These are phyloP conservation scores for Florisuga fusca DNA, from an alignment of 2,797 vertebrate genomes.

Conservation along the genomic window DNA sequence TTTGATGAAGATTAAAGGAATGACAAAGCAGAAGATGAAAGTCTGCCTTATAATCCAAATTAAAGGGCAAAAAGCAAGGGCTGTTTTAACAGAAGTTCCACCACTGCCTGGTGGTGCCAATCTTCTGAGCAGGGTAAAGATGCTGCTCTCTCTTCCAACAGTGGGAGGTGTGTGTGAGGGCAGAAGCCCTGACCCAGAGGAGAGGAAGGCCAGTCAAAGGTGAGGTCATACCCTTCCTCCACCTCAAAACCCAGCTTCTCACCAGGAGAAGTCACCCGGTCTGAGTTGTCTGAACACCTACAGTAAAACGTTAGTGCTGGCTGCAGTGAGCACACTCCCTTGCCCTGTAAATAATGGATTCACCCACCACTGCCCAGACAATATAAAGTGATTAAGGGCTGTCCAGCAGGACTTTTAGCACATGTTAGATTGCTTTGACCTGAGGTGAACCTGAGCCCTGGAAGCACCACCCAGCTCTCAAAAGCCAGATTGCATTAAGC, in stretches of 20 bases:
- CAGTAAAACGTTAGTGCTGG: neutral
- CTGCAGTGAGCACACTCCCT: neutral
- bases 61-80: neutral
- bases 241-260: neutral
- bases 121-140: neutral
- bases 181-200: neutral
- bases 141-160: neutral
- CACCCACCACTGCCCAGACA: neutral
- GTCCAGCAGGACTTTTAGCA: neutral
- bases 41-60: neutral
- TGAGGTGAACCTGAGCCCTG: constrained; percentile 16
- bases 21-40: neutral
- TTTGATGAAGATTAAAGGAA: constrained; percentile 13
- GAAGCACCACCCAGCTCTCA: constrained; percentile 28
- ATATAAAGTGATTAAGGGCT: constrained; percentile 40
- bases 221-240: neutral
- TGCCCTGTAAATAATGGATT: constrained; percentile 34
- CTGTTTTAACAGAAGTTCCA: neutral
- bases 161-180: neutral
- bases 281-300: neutral
- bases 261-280: neutral
- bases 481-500: constrained; percentile 36
- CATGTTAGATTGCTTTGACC: constrained; percentile 62
- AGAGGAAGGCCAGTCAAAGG: neutral
- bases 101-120: neutral